phyloP scores from a whole-genome alignment of 2,797 vertebrate genomes.

The Oophaga sylvatica region DNA sequence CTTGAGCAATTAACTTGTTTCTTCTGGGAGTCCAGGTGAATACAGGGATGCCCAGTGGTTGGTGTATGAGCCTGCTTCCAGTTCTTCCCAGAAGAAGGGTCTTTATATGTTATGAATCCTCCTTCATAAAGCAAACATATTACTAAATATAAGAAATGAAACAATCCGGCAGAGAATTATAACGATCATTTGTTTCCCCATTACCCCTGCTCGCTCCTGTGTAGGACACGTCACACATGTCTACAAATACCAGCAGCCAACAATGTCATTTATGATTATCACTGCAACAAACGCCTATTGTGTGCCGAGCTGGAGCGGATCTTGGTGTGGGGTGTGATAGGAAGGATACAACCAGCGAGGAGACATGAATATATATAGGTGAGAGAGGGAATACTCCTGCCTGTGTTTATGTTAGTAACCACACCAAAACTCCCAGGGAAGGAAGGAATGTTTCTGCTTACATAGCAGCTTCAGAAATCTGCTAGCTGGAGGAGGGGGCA shows the following conservation, averaged over 20 bases:
- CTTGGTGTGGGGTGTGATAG: constrained; percentile 2
- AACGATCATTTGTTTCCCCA: neutral
- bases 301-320: neutral
- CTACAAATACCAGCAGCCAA: neutral
- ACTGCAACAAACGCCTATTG: neutral
- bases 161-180: neutral
- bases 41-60: neutral
- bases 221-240: neutral
- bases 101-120: neutral
- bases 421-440: constrained; percentile 39
- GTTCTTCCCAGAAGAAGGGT: neutral
- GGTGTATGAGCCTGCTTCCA: neutral
- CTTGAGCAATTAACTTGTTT: neutral
- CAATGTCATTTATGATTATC: neutral
- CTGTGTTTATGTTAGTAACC: constrained; percentile 49
- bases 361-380: constrained; percentile 40
- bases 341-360: constrained; percentile 30
- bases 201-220: neutral
- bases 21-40: neutral
- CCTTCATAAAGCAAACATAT: neutral
- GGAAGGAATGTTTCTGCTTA: constrained; percentile 58
- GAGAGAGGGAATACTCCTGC: constrained; percentile 27
- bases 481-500: constrained; percentile 46
- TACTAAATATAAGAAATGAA: neutral
- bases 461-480: constrained; percentile 52